Conservation (phyloP, 2,113 vertebrate genomes). For the Coturnix japonica region DNA sequence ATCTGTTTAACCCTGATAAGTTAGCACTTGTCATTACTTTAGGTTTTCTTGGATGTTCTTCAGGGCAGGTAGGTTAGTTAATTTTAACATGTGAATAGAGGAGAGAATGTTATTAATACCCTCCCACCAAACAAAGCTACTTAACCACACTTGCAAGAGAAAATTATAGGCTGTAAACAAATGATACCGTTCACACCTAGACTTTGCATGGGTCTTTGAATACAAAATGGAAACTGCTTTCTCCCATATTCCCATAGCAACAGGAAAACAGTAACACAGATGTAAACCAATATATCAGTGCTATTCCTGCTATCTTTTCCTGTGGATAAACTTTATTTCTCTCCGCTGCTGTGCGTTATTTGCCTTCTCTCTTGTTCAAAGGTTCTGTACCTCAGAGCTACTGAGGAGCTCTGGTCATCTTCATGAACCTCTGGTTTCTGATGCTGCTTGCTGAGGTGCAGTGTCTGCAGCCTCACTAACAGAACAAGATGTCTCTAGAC, state of each 20-base stretch:
- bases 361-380: background rate
- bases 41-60: slow-evolving; percentile 37
- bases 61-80: slow-evolving; percentile 54
- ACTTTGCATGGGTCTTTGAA: slow-evolving; percentile 55
- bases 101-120: slow-evolving; percentile 14
- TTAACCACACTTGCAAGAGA: slow-evolving; percentile 55
- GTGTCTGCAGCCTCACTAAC: background rate
- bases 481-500: fast-evolving
- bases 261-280: slow-evolving; percentile 34
- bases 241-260: slow-evolving; percentile 67
- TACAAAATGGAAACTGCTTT: slow-evolving; percentile 21
- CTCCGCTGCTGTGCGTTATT: background rate
- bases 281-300: slow-evolving; percentile 13
- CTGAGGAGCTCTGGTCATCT: background rate
- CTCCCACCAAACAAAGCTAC: background rate
- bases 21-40: slow-evolving; percentile 7
- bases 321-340: background rate
- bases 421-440: background rate
- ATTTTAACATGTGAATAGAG: slow-evolving; percentile 45
- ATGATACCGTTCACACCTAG: slow-evolving; percentile 58
- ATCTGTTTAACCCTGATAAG: slow-evolving; percentile 54
- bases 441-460: fast-evolving
- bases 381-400: background rate
- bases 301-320: background rate
- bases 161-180: slow-evolving; percentile 56